phyloP scores from a whole-genome alignment of 2,888 invertebrate genomes.

The Hirtodrosophila confusa region DNA sequence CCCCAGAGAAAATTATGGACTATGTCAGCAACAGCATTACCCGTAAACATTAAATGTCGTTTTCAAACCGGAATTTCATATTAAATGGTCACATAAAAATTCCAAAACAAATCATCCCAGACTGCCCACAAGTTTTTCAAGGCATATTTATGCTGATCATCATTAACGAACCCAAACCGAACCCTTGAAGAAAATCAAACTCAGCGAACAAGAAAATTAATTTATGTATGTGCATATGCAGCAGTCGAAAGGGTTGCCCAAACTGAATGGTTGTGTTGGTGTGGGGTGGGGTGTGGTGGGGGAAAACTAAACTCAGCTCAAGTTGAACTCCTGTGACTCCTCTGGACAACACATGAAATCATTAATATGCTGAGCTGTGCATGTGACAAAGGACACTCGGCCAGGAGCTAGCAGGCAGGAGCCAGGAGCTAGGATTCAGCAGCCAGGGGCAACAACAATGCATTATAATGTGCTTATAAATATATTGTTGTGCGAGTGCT shows the following conservation, averaged over 20 bases:
- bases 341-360: slow-evolving; percentile 53
- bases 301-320: slow-evolving; percentile 48
- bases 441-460: slow-evolving; percentile 54
- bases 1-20: slow-evolving; percentile 3
- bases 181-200: slow-evolving; percentile 60
- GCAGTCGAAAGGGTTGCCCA: slow-evolving; percentile 45
- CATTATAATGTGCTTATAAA: slow-evolving; percentile 79
- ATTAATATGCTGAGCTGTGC: slow-evolving; percentile 79
- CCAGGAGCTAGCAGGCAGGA: slow-evolving; percentile 12
- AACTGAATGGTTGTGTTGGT: neutral
- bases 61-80: slow-evolving; percentile 64
- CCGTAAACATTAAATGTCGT: slow-evolving; percentile 18
- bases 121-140: slow-evolving; percentile 46
- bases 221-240: slow-evolving; percentile 71
- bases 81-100: slow-evolving; percentile 43
- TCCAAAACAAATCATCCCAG: slow-evolving; percentile 38
- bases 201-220: slow-evolving; percentile 78
- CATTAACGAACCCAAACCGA: slow-evolving; percentile 57
- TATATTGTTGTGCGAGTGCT: slow-evolving; percentile 45
- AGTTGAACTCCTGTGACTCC: slow-evolving; percentile 33
- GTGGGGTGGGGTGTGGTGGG: slow-evolving; percentile 2
- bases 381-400: slow-evolving; percentile 72
- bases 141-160: slow-evolving; percentile 69
- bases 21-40: slow-evolving; percentile 16
- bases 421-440: neutral